Conservation (phyloP, 2,113 vertebrate genomes). For the Xiphophorus couchianus region DNA sequence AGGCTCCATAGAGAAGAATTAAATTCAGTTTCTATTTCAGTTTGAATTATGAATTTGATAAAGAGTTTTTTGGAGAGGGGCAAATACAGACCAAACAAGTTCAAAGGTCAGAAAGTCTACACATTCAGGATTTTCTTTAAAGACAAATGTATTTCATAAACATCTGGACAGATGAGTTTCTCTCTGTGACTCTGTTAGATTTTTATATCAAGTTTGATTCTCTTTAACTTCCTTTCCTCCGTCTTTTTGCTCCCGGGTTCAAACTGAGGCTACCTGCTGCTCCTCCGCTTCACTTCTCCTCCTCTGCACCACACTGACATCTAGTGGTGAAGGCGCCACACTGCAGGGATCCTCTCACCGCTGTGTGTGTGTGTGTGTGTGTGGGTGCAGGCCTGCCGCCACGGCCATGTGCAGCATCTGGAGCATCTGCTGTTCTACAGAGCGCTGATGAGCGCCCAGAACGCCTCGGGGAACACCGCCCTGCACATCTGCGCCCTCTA, state of each 20-base stretch:
- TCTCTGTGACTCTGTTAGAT: not conserved
- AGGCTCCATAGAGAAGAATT: too few species aligned
- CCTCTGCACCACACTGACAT: slow-evolving; percentile 63
- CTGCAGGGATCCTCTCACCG: slow-evolving; percentile 2
- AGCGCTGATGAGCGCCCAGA: slow-evolving; percentile 86
- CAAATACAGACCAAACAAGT: too few species aligned
- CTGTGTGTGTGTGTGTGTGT: not conserved
- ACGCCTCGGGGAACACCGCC: slow-evolving; percentile 87
- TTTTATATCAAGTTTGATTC: not conserved
- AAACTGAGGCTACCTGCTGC: slow-evolving; percentile 43
- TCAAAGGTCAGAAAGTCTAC: too few species aligned
- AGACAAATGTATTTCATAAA: slow-evolving; percentile 1
- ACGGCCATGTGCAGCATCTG: slow-evolving; percentile 85
- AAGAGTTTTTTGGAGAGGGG: too few species aligned
- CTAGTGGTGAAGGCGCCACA: slow-evolving; percentile 27
- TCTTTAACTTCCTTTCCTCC: not conserved
- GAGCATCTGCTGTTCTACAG: slow-evolving; percentile 90
- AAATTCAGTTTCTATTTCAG: too few species aligned
- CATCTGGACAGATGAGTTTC: not conserved
- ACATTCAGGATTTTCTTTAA: not conserved
- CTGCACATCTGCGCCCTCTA: slow-evolving; percentile 91
- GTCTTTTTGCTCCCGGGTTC: slow-evolving; percentile 31
- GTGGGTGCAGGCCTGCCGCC: slow-evolving; percentile 82
- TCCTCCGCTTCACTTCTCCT: not conserved
- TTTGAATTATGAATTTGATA: too few species aligned